A percentile compares a stretch with the other conserved stretches of the same genome.
Evolutionary conservation across 2,797 vertebrate genomes (phyloP).

Genomic region (Leptodactylus fallax): DNA sequence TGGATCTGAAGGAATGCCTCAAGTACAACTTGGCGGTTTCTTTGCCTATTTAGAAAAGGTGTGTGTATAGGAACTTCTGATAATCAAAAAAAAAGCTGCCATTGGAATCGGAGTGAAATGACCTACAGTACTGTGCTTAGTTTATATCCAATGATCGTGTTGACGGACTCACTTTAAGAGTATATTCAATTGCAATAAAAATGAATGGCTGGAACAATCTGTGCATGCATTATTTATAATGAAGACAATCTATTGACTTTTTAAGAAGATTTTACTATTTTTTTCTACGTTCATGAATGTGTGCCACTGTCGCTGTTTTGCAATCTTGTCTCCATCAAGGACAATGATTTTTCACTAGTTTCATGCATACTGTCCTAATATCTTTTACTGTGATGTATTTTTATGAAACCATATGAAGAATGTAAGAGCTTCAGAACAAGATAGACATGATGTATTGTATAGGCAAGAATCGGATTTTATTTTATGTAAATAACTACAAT

Average conservation of each 20-base stretch:
- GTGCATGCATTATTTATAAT: neutral
- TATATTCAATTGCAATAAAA: too few relatives aligned
- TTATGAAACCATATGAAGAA: neutral
- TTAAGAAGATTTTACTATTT: neutral
- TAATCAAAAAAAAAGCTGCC: too few relatives aligned
- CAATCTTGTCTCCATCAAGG: neutral
- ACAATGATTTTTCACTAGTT: neutral
- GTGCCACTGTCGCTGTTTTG: neutral
- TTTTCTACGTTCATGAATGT: neutral
- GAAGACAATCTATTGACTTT: neutral
- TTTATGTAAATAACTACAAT: neutral
- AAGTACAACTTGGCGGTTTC: too few relatives aligned
- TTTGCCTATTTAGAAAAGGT: too few relatives aligned
- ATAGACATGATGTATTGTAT: neutral
- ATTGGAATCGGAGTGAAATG: too few relatives aligned
- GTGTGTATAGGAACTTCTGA: too few relatives aligned
- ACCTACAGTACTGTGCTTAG: too few relatives aligned
- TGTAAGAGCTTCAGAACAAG: neutral
- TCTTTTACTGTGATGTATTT: neutral
- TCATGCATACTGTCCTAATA: neutral
- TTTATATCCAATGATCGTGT: too few relatives aligned
- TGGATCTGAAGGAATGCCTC: too few relatives aligned
- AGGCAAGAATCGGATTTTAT: neutral
- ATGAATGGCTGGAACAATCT: neutral
- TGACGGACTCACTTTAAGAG: too few relatives aligned